Evolutionary conservation across 2,113 vertebrate genomes (phyloP).

Genomic region (Cygnus atratus): DNA sequence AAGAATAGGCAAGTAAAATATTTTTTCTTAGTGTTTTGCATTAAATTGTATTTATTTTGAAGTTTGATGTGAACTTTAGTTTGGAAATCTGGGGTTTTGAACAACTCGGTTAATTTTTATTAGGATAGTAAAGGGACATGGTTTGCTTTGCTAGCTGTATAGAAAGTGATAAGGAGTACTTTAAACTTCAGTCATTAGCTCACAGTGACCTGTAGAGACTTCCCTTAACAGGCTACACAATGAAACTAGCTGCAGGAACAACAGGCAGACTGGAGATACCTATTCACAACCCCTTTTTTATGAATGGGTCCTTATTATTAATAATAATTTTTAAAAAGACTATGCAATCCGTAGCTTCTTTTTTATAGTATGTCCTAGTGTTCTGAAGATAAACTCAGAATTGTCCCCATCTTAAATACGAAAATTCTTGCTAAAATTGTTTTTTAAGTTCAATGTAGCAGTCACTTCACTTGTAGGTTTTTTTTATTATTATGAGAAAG

Average conservation of each 20-base stretch:
- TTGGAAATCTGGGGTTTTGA: background rate
- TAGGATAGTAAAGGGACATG: background rate
- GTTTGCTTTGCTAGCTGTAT: background rate
- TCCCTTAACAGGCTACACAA: background rate
- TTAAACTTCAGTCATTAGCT: background rate
- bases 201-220: background rate
- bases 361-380: background rate
- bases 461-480: background rate
- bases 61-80: background rate
- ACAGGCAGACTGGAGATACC: background rate
- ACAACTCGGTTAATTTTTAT: background rate
- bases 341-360: background rate
- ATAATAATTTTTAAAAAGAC: background rate
- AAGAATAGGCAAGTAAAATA: background rate
- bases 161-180: background rate
- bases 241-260: background rate
- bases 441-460: background rate
- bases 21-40: background rate
- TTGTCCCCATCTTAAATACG: background rate
- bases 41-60: conserved; percentile 56
- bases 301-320: background rate
- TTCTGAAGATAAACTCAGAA: background rate
- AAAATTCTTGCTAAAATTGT: background rate
- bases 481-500: background rate
- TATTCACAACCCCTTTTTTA: background rate